These are phyloP conservation scores for Mionectes macconnelli DNA, from an alignment of 2,113 vertebrate species.

Conservation along the genomic window DNA sequence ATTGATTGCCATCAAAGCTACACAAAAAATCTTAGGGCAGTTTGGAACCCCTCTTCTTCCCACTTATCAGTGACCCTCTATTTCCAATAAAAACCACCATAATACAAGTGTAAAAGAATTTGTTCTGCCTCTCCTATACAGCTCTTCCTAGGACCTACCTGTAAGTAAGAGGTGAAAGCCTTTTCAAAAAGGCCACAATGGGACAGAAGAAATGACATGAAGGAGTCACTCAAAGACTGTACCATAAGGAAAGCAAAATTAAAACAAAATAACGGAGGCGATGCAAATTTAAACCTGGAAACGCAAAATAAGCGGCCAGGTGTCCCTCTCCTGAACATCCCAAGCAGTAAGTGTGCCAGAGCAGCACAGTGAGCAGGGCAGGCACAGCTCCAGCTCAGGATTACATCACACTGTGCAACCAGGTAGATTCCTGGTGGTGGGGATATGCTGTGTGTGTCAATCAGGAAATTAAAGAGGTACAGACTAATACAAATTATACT, in stretches of 20 bases:
- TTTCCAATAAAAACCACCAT: background rate
- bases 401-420: background rate
- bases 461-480: background rate
- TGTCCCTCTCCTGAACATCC: background rate
- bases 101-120: background rate
- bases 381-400: background rate
- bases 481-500: background rate
- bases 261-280: background rate
- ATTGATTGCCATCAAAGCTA: background rate
- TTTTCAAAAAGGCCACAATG: background rate
- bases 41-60: background rate
- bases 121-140: background rate
- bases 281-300: background rate
- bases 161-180: background rate
- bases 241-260: background rate
- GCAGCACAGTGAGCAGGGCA: background rate
- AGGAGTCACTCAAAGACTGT: background rate
- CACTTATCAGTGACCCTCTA: background rate
- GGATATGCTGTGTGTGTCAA: fast-evolving
- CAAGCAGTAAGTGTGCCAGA: background rate
- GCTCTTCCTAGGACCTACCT: background rate
- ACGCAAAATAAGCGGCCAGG: background rate
- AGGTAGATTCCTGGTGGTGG: background rate
- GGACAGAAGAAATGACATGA: background rate
- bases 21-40: background rate